Percentiles rank a stretch among this genome's conserved stretches.
Conservation (phyloP, 1,140 invertebrate species). For the Ceratina calcarata region DNA sequence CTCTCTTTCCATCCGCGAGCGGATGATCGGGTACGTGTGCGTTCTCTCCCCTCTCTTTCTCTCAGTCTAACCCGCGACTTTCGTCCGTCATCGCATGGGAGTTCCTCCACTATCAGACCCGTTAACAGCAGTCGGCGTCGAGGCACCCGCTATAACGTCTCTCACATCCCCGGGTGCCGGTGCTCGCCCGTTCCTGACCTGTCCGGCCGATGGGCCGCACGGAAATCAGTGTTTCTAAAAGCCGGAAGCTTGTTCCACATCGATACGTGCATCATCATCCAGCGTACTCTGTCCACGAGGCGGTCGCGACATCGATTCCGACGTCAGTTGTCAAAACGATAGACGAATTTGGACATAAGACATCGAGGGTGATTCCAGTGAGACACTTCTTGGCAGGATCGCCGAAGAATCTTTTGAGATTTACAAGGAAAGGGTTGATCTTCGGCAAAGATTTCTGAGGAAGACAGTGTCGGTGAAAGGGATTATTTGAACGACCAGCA, state of each 20-base stretch:
- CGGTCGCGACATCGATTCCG: neutral
- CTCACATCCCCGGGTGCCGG: constrained; percentile 63
- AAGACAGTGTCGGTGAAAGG: constrained; percentile 19
- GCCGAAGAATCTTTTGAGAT: neutral
- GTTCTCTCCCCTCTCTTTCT: constrained; percentile 42
- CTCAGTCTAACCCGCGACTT: constrained; percentile 56
- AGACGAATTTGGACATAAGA: neutral
- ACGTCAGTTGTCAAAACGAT: neutral
- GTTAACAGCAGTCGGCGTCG: constrained; percentile 77
- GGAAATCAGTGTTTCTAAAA: constrained; percentile 63
- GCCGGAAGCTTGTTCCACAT: constrained; percentile 28
- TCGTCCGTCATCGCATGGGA: constrained; percentile 70
- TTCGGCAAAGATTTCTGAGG: neutral
- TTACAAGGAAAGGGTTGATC: constrained; percentile 16
- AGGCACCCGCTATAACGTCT: constrained; percentile 74
- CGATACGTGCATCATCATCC: constrained; percentile 25
- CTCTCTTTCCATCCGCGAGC: constrained; percentile 17
- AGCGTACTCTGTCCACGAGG: neutral
- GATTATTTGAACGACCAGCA: neutral
- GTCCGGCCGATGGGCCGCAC: constrained; percentile 59
- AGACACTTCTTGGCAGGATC: too few relatives aligned
- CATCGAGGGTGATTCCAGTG: neutral
- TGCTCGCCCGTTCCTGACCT: constrained; percentile 54
- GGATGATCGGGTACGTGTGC: neutral
- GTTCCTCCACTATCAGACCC: constrained; percentile 72